These are phyloP conservation scores for Tipula unca DNA, from an alignment of 2,888 invertebrate genomes.

Conservation along the genomic window DNA sequence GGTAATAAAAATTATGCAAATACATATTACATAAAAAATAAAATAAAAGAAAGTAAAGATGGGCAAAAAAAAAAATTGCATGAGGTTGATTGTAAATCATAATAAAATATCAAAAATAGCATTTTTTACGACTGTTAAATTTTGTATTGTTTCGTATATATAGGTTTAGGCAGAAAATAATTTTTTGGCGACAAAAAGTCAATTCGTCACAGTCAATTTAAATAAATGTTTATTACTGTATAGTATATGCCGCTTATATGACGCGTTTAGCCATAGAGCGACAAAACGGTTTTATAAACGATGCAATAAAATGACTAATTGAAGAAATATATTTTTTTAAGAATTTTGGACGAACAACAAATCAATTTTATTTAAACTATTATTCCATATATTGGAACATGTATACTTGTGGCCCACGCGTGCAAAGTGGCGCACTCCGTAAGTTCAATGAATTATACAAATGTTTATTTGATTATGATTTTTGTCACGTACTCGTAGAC, in stretches of 20 bases:
- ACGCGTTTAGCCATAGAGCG: background rate
- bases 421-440: too few species aligned
- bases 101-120: background rate
- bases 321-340: background rate
- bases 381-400: too few species aligned
- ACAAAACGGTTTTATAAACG: background rate
- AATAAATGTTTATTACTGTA: background rate
- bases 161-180: background rate
- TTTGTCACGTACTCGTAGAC: too few species aligned
- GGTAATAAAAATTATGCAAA: conserved; percentile 16
- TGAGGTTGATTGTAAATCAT: conserved; percentile 18
- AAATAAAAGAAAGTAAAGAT: background rate
- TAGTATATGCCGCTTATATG: background rate
- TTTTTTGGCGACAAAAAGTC: background rate
- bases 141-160: background rate
- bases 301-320: background rate
- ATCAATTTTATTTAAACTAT: too few species aligned
- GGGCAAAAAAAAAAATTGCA: background rate
- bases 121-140: background rate
- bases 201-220: conserved; percentile 14
- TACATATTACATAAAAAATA: background rate
- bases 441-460: too few species aligned
- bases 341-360: too few species aligned
- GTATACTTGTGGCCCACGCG: too few species aligned
- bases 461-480: too few species aligned